Evolutionary conservation across 64 coral and sea anemone genomes (phyloP), one percentile per base, ranked within the genome.

Genomic region (Trachythela sp.): DNA sequence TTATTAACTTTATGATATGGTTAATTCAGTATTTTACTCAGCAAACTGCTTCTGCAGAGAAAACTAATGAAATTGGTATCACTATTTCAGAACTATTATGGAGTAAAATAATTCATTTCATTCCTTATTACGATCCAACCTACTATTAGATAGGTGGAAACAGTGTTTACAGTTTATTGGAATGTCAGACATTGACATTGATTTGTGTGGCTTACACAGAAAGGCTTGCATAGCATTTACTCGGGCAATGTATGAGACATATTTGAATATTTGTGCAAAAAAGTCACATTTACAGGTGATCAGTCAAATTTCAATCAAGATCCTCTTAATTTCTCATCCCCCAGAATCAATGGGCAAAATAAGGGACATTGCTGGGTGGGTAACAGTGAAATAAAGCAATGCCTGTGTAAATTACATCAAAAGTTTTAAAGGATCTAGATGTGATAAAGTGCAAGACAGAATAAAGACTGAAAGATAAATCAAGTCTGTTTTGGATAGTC

Each of bases 321-420:
- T 17, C 48, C 85, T 24, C 30, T 60, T 33, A 29, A 87, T 54
- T 87, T 87, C 49, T 20, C 30, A 37, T 39, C 48, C 33, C 49
- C 36, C 13, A n/a, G 85, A 60, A 58, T 52, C 85, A 36, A 58
- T 36, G 49, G 85, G 85, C 30, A 87, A 87, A 30, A 36, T 60
- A 48, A 50, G 85, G 31, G 85, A 87, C 36, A 27, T 87, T 51
- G 26, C 48, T 54, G 85, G 85, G 32, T 87, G 85, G 85, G 85
- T 87, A n/a, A 20, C 58, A 56, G 20, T 58, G 24, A 36, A 87
- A 58, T 20, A 87, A 58, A 34, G n/a, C 49, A 54, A 87, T 26
- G 85, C 51, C 27, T 36, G 85, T 60, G 14, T 22, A 32, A 33
- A 11, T n/a, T 87, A 87, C 85, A 87, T 87, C 8, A 50, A 60